These are phyloP conservation scores for Plotosus lineatus DNA, from an alignment of 2,113 vertebrate species.

Conservation along the genomic window DNA sequence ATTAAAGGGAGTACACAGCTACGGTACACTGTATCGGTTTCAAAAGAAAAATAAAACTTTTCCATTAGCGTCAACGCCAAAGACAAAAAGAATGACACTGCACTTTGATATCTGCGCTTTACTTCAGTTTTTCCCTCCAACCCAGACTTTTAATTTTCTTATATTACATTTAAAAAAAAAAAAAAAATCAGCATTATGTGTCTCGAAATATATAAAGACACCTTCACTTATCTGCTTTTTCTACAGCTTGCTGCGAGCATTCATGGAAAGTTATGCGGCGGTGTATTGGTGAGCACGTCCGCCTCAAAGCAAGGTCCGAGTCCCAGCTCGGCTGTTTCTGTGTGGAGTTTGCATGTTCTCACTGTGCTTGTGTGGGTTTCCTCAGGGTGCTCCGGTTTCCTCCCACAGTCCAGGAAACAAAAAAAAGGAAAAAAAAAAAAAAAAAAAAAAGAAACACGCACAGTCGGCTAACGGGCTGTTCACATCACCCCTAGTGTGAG, in stretches of 20 bases:
- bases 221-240: background rate
- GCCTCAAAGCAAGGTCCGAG: no score
- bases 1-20: background rate
- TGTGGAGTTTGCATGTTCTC: no score
- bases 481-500: no score
- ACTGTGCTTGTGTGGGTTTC: no score
- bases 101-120: background rate
- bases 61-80: background rate
- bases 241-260: background rate
- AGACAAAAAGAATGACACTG: background rate
- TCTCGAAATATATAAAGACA: background rate
- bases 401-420: no score
- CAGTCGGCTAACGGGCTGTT: no score
- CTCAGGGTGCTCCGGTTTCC: no score
- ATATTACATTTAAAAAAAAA: background rate
- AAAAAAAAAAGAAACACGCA: no score
- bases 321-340: no score
- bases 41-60: background rate
- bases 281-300: no score
- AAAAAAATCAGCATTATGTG: background rate
- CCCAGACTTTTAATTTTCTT: background rate
- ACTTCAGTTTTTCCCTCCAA: background rate
- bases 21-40: slow-evolving; percentile 5
- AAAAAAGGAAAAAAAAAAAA: no score
- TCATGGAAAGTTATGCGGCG: background rate